Conservation (phyloP, 1,140 invertebrate species). For the Zaprionus davidi region DNA sequence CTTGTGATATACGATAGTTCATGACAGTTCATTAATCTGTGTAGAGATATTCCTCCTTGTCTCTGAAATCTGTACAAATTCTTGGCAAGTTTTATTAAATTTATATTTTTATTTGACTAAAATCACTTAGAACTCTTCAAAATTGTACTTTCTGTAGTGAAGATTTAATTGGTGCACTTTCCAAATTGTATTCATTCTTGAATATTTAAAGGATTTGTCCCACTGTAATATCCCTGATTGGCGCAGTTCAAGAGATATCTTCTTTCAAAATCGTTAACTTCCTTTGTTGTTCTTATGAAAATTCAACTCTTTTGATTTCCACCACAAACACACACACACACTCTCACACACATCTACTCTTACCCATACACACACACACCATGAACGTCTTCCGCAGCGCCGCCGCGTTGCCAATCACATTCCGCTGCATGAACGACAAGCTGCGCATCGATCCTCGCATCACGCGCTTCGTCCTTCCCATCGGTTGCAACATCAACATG, state of each 20-base stretch:
- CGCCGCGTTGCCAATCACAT: slow-evolving; percentile 97
- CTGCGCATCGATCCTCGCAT: slow-evolving; percentile 94
- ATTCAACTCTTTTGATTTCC: slow-evolving; percentile 50
- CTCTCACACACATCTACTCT: slow-evolving; percentile 30
- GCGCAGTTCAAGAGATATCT: not conserved
- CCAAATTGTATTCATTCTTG: not conserved
- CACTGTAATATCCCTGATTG: not conserved
- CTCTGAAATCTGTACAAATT: not conserved
- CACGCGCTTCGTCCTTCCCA: slow-evolving; percentile 95
- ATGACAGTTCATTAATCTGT: too few relatives aligned
- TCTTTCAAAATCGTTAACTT: slow-evolving; percentile 56
- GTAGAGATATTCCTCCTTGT: not conserved
- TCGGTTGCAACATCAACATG: slow-evolving; percentile 97
- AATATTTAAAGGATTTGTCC: not conserved
- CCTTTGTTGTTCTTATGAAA: slow-evolving; percentile 49
- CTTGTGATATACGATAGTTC: not conserved
- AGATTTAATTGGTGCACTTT: not conserved
- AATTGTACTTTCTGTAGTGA: not conserved
- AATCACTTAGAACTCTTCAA: not conserved
- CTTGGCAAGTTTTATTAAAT: not conserved
- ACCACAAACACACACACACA: slow-evolving; percentile 44
- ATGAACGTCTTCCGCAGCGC: slow-evolving; percentile 87
- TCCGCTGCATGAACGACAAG: slow-evolving; percentile 96
- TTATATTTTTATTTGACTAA: not conserved
- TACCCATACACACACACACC: slow-evolving; percentile 33